These are phyloP conservation scores for Cnemophilus loriae DNA, from an alignment of 2,113 vertebrate species.

Conservation along the genomic window DNA sequence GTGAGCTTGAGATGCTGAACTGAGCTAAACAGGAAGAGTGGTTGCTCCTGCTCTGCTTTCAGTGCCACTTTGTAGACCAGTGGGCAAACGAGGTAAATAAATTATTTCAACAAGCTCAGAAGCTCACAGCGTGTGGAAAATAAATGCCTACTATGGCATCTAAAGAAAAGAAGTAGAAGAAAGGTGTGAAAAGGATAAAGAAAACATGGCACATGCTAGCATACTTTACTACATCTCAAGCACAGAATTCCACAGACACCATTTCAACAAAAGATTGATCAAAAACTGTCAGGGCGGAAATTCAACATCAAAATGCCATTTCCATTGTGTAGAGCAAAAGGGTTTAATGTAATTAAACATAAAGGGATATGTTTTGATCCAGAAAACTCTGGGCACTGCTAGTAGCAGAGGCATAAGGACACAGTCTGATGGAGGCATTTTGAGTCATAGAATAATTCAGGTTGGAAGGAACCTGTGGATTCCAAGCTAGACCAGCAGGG, in stretches of 20 bases:
- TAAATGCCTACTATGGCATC: not conserved
- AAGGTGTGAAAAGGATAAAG: not conserved
- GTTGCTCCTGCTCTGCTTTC: not conserved
- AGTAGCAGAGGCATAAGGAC: not conserved
- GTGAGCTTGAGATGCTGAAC: not conserved
- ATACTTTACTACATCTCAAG: not conserved
- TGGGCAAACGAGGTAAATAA: not conserved
- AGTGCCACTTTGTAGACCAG: not conserved
- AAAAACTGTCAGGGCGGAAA: not conserved
- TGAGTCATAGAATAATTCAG: not conserved
- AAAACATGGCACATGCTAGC: not conserved
- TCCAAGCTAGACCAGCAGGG: not conserved
- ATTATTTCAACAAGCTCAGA: not conserved
- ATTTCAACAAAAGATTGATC: not conserved
- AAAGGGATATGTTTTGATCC: not conserved
- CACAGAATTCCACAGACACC: not conserved
- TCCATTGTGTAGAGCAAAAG: not conserved
- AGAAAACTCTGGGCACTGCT: not conserved
- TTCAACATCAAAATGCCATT: not conserved
- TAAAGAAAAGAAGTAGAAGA: not conserved
- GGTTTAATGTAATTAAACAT: not conserved
- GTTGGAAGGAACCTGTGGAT: not conserved
- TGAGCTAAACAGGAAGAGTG: conserved; percentile 55
- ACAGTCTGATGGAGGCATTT: not conserved
- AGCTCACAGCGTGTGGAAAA: not conserved